A percentile compares a stretch with the other conserved stretches of the same genome.
phyloP scores from a whole-genome alignment of 2,113 vertebrate genomes.

The Bubo scandiacus region DNA sequence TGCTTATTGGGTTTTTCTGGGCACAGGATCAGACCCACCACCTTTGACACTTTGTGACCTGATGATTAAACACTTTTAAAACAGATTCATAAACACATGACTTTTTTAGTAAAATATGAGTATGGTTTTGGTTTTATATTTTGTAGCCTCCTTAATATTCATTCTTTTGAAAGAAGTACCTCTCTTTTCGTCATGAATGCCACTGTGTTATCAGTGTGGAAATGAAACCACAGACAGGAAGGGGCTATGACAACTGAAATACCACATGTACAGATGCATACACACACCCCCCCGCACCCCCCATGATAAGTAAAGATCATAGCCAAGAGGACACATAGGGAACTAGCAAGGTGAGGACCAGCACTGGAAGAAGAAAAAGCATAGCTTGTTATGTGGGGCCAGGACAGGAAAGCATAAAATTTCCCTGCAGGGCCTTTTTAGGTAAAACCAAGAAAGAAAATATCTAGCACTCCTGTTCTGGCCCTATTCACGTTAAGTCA shows the following conservation, averaged over 20 bases:
- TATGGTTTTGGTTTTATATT: not conserved
- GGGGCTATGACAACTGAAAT: not conserved
- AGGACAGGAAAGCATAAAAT: not conserved
- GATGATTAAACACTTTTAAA: not conserved
- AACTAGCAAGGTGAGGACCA: not conserved
- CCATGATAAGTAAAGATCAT: not conserved
- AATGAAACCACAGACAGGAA: not conserved
- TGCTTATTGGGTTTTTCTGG: not conserved
- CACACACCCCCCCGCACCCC: too few relatives aligned
- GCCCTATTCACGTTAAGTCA: not conserved
- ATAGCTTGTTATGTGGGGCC: not conserved
- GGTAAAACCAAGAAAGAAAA: not conserved
- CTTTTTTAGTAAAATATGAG: not conserved
- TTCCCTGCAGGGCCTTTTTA: not conserved
- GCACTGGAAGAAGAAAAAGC: not conserved
- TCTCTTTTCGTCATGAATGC: not conserved
- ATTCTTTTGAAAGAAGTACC: not conserved
- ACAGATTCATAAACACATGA: not conserved
- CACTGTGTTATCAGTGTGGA: not conserved
- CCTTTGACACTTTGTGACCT: not conserved
- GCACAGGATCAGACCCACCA: not conserved
- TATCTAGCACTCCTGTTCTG: not conserved
- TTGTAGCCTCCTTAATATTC: not conserved
- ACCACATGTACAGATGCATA: not conserved
- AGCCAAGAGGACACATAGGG: not conserved